Base-by-base conservation (phyloP, 30 jellyfish, hydroid and myxozoan genomes). In the Mastigias papua region DNA sequence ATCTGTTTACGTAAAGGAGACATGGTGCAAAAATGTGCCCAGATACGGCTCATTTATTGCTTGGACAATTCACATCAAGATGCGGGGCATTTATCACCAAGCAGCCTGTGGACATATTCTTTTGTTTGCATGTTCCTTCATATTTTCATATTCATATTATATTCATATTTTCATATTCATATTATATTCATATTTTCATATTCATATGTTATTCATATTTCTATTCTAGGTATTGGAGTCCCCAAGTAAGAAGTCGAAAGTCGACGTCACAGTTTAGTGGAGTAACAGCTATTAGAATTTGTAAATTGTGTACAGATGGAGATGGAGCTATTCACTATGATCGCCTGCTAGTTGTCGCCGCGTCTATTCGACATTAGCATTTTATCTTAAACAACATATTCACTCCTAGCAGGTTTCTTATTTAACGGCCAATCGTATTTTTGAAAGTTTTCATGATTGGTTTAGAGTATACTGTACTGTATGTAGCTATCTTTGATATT, bases 211-310 rank as follows among this genome's bases (percentile, higher is more conserved):
- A 20, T 4, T 60, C 30, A n/a, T 21, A 60, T 60, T 7, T 60
- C 17, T 4, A 21, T 21, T 60, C 17, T 60, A 79, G 90, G 73
- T 48, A 16, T n/a, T 57, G 35, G 90, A 79, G 33, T 63, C 90
- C 9, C 90, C 81, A 48, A 79, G 90, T 48, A 79, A 79, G 79
- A 79, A 79, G 62, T 27, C 81, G 31, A 79, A 79, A 61, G 17
- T 79, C 25, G 90, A 75, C 34, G 73, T 31, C 17, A 35, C 75
- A 9, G 3, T 19, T 3, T 72, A 72, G 60, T n/a, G 57, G 22
- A 11, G 1, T 23, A 21, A 30, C 48, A 57, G 16, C 30, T 69
- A 28, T 32, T 16, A 69, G 62, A 63, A 63, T 19, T 63, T 69
- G 33, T 34, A 37, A 10, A 21, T 37, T 69, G 62, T 32, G 81